Evolutionary conservation across 64 coral and sea anemone genomes (phyloP), one percentile per base, ranked within the genome.

Genomic region (Catalaphyllia jardinei): DNA sequence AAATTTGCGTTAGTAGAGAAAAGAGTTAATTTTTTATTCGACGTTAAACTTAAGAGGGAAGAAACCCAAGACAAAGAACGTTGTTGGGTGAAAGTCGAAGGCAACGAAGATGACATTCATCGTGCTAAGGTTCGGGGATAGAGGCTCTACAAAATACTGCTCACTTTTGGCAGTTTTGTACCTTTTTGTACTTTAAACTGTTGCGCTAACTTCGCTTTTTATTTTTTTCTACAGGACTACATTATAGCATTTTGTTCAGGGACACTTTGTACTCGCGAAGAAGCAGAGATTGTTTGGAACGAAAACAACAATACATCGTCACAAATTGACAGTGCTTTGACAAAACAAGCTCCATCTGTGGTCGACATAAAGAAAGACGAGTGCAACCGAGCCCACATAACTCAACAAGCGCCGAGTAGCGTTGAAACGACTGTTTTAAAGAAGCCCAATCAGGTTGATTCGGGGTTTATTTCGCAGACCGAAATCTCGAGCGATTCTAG

Each of bases 31-130:
- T 85, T 24, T 50, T 49, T 85, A 12, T 85, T 85, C 24, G 63
- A 71, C 51, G 81, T 85, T 11, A 19, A 51, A 31, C 81, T 85
- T 0, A 71, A 25, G 1, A 33, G 35, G 15, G 67, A 38, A 20
- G 63, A 71, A 50, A 63, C 69, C 25, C 35, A 71, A 18, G 63
- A 51, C 62, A 71, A 71, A 24, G 42, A 46, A 46, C 33, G 81
- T 50, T 85, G 81, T 13, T 85, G 81, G 81, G 81, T 85, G 1
- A 85, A 85, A 85, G 62, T 85, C 10, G 81, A 85, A 52, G 81
- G 81, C 63, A 71, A 51, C 38, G 62, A 85, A 20, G 1, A 85
- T 71, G 81, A 85, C 42, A 85, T 85, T 51, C 8, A 5, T 22
- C 62, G 81, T 10, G 81, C 81, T 6, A 85, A 85, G 81, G 81